Percentiles rank a stretch among this genome's conserved stretches.
Evolutionary conservation across 2,888 invertebrate species (phyloP).

Genomic region (Volucella bombylans): DNA sequence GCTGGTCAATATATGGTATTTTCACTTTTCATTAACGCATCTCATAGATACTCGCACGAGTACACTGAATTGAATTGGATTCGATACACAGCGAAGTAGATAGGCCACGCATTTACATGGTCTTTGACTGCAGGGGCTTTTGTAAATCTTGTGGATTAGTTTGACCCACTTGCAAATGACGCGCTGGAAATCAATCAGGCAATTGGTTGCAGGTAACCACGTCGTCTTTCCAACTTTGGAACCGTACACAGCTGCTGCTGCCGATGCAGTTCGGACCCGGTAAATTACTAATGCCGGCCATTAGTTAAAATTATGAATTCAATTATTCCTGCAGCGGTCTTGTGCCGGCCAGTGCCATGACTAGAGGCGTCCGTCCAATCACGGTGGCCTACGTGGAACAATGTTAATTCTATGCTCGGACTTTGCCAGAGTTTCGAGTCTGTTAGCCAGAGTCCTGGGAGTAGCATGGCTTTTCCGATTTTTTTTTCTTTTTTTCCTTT

Average conservation of each 20-base stretch:
- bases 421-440: constrained; percentile 37
- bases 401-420: constrained; percentile 60
- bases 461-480: constrained; percentile 16
- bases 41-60: background rate
- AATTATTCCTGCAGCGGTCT: constrained; percentile 60
- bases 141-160: constrained; percentile 50
- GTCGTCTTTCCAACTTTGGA: constrained; percentile 39
- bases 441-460: constrained; percentile 57
- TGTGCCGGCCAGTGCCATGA: constrained; percentile 7
- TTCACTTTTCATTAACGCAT: constrained; percentile 51
- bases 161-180: constrained; percentile 63
- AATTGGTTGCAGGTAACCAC: constrained; percentile 62
- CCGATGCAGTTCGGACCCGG: constrained; percentile 47
- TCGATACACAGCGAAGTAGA: background rate
- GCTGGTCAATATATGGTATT: constrained; percentile 33
- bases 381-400: constrained; percentile 60
- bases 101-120: constrained; percentile 41
- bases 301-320: constrained; percentile 73
- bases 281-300: constrained; percentile 63
- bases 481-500: constrained; percentile 36
- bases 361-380: constrained; percentile 44
- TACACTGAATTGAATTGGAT: background rate
- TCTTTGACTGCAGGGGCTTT: constrained; percentile 15
- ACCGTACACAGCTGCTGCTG: background rate
- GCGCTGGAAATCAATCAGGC: constrained; percentile 62